Conservation (phyloP, 2,888 invertebrate genomes). For the Ormyrus labotus region DNA sequence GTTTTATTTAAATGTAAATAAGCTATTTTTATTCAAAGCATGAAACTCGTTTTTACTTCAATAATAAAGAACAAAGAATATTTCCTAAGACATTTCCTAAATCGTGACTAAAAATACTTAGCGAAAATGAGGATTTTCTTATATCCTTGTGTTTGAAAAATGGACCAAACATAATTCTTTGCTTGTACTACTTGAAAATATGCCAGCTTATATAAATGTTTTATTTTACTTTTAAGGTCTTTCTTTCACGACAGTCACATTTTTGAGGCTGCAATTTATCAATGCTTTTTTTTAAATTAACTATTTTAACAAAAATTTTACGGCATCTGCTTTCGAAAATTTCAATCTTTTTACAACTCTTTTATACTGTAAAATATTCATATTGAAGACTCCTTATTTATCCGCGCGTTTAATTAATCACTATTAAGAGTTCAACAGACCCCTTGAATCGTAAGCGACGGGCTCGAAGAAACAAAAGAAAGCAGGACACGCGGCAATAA, state of each 20-base stretch:
- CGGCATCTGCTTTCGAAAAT: background rate
- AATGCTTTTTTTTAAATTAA: no score
- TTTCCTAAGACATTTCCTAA: no score
- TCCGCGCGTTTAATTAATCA: background rate
- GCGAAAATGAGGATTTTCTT: no score
- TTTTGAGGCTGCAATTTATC: background rate
- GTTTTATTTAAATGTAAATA: no score
- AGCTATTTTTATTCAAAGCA: no score
- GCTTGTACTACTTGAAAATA: constrained; percentile 21
- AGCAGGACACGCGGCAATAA: background rate
- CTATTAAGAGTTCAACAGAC: constrained; percentile 1
- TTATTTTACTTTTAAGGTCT: background rate
- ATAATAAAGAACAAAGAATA: no score
- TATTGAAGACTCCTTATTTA: background rate
- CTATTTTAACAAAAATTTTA: no score
- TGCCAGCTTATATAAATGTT: constrained; percentile 21
- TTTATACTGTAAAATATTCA: background rate
- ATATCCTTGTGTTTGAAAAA: background rate
- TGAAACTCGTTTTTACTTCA: no score
- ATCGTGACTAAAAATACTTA: no score
- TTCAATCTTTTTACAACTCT: background rate
- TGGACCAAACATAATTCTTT: constrained; percentile 15
- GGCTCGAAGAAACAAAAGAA: background rate
- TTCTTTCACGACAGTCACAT: background rate
- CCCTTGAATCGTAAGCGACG: background rate